Evolutionary conservation across 2,888 invertebrate genomes (phyloP).

Genomic region (Latrodectus hesperus): DNA sequence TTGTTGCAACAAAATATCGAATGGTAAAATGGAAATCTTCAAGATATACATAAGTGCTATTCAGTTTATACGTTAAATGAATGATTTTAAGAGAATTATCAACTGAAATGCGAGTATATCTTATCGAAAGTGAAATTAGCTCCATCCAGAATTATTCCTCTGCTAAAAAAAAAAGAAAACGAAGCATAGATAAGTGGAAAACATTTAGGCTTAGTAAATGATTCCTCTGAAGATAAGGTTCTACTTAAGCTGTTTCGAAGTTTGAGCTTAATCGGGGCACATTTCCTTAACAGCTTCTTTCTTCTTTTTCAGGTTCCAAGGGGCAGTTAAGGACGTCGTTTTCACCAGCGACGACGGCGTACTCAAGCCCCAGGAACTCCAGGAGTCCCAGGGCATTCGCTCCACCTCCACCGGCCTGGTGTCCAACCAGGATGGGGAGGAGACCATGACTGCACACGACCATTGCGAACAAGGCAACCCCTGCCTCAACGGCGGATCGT

Average conservation of each 20-base stretch:
- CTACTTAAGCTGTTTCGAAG: neutral
- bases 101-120: too few species aligned
- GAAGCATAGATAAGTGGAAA: too few species aligned
- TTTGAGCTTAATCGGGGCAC: neutral
- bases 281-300: neutral
- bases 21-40: too few species aligned
- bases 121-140: too few species aligned
- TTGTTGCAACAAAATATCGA: too few species aligned
- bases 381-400: slow-evolving; percentile 80
- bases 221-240: too few species aligned
- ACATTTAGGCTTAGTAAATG: too few species aligned
- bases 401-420: slow-evolving; percentile 76
- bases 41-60: too few species aligned
- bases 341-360: slow-evolving; percentile 85
- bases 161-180: too few species aligned
- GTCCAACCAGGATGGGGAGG: slow-evolving; percentile 78
- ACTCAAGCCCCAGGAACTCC: slow-evolving; percentile 85
- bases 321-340: slow-evolving; percentile 91
- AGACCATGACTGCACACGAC: slow-evolving; percentile 78
- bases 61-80: too few species aligned
- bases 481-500: slow-evolving; percentile 95
- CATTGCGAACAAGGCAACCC: slow-evolving; percentile 89
- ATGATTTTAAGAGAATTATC: too few species aligned
- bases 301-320: slow-evolving; percentile 80
- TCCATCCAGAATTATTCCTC: too few species aligned